Percentiles rank a stretch among this genome's conserved stretches.
Evolutionary conservation across 2,797 vertebrate genomes (phyloP).

Genomic region (Taenioides sp.): DNA sequence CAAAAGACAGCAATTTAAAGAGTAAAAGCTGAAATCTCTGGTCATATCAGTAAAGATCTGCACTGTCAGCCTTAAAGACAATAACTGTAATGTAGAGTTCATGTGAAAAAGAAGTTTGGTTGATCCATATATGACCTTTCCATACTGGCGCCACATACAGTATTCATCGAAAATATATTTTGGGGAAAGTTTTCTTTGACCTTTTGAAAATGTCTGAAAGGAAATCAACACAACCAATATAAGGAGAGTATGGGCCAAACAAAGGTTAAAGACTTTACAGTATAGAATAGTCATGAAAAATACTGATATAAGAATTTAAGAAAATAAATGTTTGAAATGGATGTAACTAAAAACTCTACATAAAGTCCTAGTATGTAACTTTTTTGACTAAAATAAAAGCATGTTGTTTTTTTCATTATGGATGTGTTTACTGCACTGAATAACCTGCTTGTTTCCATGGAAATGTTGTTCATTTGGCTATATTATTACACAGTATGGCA

Average conservation of each 20-base stretch:
- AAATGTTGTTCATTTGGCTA: too few relatives aligned
- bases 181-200: constrained; percentile 25
- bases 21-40: neutral
- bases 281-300: neutral
- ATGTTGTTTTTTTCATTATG: too few relatives aligned
- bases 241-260: neutral
- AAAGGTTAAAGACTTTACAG: neutral
- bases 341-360: neutral
- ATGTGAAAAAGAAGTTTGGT: constrained; percentile 20
- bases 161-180: constrained; percentile 23
- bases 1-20: too few relatives aligned
- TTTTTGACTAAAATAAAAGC: too few relatives aligned
- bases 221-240: constrained; percentile 1
- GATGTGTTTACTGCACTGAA: too few relatives aligned
- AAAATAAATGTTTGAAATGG: neutral
- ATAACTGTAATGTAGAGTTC: neutral
- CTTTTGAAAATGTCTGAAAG: constrained; percentile 30
- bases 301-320: neutral
- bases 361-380: too few relatives aligned
- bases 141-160: constrained; percentile 11
- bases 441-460: too few relatives aligned
- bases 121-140: constrained; percentile 41
- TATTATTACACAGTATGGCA: too few relatives aligned
- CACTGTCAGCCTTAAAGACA: neutral
- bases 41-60: too few relatives aligned